A percentile compares a stretch with the other conserved stretches of the same genome.
Conservation (phyloP, 1,140 invertebrate genomes). For the Rhopalosiphum maidis region DNA sequence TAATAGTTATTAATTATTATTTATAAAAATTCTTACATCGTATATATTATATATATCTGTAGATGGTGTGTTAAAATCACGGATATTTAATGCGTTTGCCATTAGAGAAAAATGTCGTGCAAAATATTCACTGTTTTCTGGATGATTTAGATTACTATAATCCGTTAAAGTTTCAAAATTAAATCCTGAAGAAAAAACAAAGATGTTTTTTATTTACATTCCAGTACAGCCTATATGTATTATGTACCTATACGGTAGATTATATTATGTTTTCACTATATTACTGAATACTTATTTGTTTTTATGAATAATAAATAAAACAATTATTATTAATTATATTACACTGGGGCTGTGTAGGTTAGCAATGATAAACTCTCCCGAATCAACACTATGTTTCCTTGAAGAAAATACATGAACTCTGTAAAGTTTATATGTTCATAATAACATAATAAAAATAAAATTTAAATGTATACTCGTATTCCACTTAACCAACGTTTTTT, state of each 20-base stretch:
- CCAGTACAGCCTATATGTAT: not conserved
- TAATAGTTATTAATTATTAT: not conserved
- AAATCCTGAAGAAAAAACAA: not conserved
- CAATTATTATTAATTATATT: not conserved
- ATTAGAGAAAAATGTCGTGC: not conserved
- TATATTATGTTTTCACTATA: not conserved
- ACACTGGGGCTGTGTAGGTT: too few species aligned
- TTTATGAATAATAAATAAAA: not conserved
- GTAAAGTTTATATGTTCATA: too few species aligned
- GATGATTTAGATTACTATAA: not conserved
- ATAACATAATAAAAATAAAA: too few species aligned
- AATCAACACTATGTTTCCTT: too few species aligned
- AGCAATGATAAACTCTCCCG: too few species aligned
- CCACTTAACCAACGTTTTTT: too few species aligned
- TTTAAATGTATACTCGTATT: too few species aligned
- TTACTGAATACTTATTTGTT: not conserved
- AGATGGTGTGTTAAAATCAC: not conserved
- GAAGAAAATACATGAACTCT: too few species aligned
- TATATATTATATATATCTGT: not conserved
- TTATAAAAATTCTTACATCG: not conserved
- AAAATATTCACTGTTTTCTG: not conserved
- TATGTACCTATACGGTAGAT: too few species aligned
- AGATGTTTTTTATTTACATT: not conserved
- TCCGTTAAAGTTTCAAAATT: not conserved
- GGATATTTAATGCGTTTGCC: not conserved